Evolutionary conservation across 2,797 vertebrate species (phyloP), one percentile per base, ranked within the genome.

Genomic region (Chiloscyllium punctatum): DNA sequence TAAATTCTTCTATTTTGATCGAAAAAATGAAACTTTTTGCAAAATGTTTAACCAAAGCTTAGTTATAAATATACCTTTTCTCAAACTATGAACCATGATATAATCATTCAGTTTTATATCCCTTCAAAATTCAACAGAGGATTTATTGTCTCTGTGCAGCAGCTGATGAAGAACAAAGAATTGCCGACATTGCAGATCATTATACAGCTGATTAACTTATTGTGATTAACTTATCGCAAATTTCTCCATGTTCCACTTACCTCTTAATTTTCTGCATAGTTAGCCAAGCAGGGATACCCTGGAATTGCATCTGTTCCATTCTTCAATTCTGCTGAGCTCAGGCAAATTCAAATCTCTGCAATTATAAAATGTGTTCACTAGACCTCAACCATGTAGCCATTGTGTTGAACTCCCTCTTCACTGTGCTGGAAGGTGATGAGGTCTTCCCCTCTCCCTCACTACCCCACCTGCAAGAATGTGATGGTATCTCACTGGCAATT

Each of bases 211-310:
- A 92, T 92, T 92, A 92, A 92, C 66, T 92, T 69, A 68, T 42
- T 92, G 90, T 92, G 66, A 92, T 92, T 92, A 92, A 92, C 62
- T 92, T 92, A 92, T 92, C 66, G 25, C 68, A n/a, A 92, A 69
- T 92, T 92, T 92, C 90, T 68, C 69, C 66, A 92, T 92, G 90
- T 92, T 92, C 62, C 90, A 92, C 66, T 69, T 92, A 69, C 66
- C 62, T 42, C 62, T 69, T 92, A 92, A 92, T 92, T 92, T 92
- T 92, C 62, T 42, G 66, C 90, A 92, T 15, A 25, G 90, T 42
- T 68, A 92, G 13, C 66, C 90, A 92, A 69, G 90, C 90, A 42
- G 37, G 90, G 37, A 37, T 92, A 69, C 25, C 62, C 90, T 69
- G 62, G 66, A 69, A 69, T 92, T 92, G 25, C 21, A 6, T 92